phyloP scores from a whole-genome alignment of 2,888 invertebrate genomes.

The Perdita meconis region DNA sequence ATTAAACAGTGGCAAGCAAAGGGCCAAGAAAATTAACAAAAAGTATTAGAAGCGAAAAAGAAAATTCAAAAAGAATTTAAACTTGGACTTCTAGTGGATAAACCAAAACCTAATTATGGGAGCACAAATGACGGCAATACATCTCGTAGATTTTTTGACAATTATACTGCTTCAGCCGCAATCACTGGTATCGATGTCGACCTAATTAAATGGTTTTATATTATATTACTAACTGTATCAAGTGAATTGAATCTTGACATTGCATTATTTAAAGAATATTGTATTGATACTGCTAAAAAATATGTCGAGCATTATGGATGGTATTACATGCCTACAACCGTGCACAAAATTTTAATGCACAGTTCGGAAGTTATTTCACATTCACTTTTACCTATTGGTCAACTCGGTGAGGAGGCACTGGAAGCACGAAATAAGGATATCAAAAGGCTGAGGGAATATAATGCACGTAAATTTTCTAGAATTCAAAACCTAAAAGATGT shows the following conservation, averaged over 20 bases:
- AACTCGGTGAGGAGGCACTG: no score
- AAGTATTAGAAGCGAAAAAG: not conserved
- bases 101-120: not conserved
- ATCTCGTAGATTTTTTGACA: not conserved
- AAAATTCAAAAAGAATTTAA: not conserved
- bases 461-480: no score
- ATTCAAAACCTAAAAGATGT: no score
- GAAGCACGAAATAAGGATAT: no score
- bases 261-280: not conserved
- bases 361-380: no score
- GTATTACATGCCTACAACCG: constrained; percentile 3
- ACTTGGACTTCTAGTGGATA: not conserved
- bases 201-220: not conserved
- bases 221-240: not conserved
- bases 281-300: not conserved
- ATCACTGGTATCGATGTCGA: not conserved
- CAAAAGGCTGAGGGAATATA: no score
- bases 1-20: not conserved
- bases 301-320: not conserved
- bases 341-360: constrained; percentile 6
- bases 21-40: not conserved
- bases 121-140: constrained; percentile 6
- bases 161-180: not conserved
- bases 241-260: not conserved
- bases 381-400: no score